Evolutionary conservation across 2,797 vertebrate genomes (phyloP), one percentile per base, ranked within the genome.

Genomic region (Orientallactaga sibirica): DNA sequence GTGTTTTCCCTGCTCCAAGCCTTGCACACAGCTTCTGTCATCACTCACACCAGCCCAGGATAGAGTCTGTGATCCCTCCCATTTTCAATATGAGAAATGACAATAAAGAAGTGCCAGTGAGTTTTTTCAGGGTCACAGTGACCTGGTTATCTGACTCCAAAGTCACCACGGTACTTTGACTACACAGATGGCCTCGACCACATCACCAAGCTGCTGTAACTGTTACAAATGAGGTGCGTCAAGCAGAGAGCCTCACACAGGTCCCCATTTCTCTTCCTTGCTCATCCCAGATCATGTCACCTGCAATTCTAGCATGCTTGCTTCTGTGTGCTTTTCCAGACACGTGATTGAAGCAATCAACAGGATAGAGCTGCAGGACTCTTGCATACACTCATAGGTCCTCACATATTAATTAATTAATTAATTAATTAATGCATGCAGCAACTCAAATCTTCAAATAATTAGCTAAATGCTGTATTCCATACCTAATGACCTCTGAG

Each of bases 111-210:
- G 43, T 61, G 12, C 58, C 18, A 71, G 73, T 20, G 52, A 58
- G 74, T 48, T 37, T 89, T 86, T 74, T 67, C 74, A 92, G 94
- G 92, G 90, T 94, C 90, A 91, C 70, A 10, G 73, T 25, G 52
- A 85, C 93, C 76, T 5, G 4, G 68, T 70, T 94, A 55, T 90
- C 76, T 88, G 90, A 19, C n/a, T 48, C 55, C 73, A 91, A 55
- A 76, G 85, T 88, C 25, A 55, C 1, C 8, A 25, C 58, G 5
- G 41, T 4, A 2, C 82, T 10, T 48, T 48, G 89, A 71, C 86
- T 74, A 14, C 55, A 37, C 86, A 52, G 55, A 37, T 81, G 84
- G 67, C 48, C 68, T 80, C 55, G 4, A 12, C 22, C 19, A 48
- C 71, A 4, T 5, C 8, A 27, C 62, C 27, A 68, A 75, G 27